Evolutionary conservation across 2,888 invertebrate species (phyloP), one percentile per base, ranked within the genome.

Genomic region (Lasiommata megera): DNA sequence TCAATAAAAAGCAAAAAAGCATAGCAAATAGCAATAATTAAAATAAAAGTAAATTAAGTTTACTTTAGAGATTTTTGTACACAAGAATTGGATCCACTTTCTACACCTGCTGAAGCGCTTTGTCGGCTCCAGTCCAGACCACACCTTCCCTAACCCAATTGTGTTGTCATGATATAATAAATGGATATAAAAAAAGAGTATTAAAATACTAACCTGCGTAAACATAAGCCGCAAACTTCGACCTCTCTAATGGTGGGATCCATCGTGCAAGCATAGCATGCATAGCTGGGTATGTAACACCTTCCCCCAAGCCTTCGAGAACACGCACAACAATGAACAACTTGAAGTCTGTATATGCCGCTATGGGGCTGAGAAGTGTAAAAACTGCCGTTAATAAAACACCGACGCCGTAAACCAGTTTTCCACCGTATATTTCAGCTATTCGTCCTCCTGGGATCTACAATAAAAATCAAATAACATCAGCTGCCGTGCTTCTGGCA

Each of bases 231-330:
- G 96, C 97, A 81, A 98, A 95, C 80, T 96, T 96, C 52, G 96
- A 96, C 69, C 98, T 93, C 79, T 98, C 98, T 70, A 96, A 80
- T 1, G 97, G 98, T 6, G 98, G 98, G 52, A 98, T 96, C 98
- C 98, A 98, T 64, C 94, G 92, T 0, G 98, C 96, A 72, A 98
- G 89, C 94, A 98, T 95, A 14, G 95, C 95, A 80, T 98, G 97
- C 97, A 98, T 97, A 0, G 97, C 95, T 12, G 98, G 98, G 82
- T 97, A 98, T 6, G 97, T 97, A 5, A 97, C 97, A 31, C 96
- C 97, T 90, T 97, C 97, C 0, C 95, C 95, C 76, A 97, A 93
- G 16, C 97, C 97, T 80, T 97, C 96, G 6, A 96, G 80, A 6
- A 96, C 92, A 66, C 97, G 88, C 1, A 97, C 94, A 34, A 92